phyloP scores from a whole-genome alignment of 2,113 vertebrate genomes.

The Hippopotamus amphibius region DNA sequence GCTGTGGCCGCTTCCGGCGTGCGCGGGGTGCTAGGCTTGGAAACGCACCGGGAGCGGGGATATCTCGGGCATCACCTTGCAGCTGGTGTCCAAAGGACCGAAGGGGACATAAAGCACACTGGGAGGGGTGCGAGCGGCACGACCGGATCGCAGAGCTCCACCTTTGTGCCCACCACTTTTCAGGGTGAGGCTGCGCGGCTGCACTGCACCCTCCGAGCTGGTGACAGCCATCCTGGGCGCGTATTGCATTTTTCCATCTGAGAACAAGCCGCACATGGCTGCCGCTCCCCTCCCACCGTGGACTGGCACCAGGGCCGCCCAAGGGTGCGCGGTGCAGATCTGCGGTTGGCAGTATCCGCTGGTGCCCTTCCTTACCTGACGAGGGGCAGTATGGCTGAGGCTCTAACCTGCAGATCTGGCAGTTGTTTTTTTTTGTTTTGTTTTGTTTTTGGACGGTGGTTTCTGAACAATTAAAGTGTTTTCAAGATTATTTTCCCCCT shows the following conservation, averaged over 20 bases:
- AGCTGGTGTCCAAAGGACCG: neutral
- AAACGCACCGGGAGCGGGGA: neutral
- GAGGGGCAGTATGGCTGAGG: neutral
- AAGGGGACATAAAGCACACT: neutral
- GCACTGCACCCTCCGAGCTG: neutral
- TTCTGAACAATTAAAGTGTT: slow-evolving; percentile 64
- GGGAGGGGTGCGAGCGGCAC: neutral
- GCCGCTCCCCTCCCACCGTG: slow-evolving; percentile 33
- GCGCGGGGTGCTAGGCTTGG: neutral
- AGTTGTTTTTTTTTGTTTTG: neutral
- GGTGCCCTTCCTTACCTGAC: neutral
- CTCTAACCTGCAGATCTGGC: slow-evolving; percentile 55
- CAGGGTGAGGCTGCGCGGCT: slow-evolving; percentile 60
- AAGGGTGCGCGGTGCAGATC: neutral
- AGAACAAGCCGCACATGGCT: slow-evolving; percentile 52
- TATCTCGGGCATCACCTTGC: neutral
- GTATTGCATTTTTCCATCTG: slow-evolving; percentile 37
- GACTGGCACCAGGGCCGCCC: neutral
- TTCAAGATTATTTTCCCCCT: neutral
- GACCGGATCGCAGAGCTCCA: neutral
- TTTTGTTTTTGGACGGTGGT: neutral
- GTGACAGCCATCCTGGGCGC: slow-evolving; percentile 48
- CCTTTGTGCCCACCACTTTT: neutral
- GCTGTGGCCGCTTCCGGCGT: neutral
- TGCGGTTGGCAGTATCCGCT: neutral